phyloP scores from a whole-genome alignment of 92 coral and sea anemone species.

The Muricea muricata region DNA sequence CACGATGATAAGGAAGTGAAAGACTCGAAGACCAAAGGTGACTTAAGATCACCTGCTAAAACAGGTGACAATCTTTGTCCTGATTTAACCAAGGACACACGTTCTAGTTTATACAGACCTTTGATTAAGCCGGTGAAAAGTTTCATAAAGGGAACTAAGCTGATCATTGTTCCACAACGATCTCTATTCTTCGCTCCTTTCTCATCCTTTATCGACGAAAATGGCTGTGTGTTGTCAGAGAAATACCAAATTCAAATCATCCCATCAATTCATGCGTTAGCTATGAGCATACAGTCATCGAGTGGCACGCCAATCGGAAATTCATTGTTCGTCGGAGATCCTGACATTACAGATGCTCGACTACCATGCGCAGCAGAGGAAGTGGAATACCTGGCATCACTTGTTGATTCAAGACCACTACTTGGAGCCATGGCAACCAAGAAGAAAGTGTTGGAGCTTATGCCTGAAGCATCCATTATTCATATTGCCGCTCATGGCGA shows the following conservation, averaged over 20 bases:
- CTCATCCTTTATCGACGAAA: neutral
- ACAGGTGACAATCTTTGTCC: neutral
- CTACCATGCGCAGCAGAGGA: neutral
- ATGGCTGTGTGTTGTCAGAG: neutral
- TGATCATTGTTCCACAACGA: neutral
- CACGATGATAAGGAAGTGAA: neutral
- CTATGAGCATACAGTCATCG: neutral
- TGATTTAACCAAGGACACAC: neutral
- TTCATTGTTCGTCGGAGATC: neutral
- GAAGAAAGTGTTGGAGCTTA: neutral
- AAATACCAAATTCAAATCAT: neutral
- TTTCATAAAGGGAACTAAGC: no score
- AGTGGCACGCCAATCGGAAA: neutral
- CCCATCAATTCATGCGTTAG: neutral
- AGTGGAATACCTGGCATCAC: neutral
- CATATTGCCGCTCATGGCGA: neutral
- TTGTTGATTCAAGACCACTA: neutral
- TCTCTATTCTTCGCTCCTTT: neutral
- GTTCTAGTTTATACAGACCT: neutral
- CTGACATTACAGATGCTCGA: neutral
- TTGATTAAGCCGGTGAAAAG: neutral
- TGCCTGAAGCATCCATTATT: neutral
- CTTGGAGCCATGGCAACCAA: neutral
- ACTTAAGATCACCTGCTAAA: neutral
- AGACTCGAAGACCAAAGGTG: neutral